Conservation (phyloP, 2,888 invertebrate genomes). For the Coecobrya sp. region DNA sequence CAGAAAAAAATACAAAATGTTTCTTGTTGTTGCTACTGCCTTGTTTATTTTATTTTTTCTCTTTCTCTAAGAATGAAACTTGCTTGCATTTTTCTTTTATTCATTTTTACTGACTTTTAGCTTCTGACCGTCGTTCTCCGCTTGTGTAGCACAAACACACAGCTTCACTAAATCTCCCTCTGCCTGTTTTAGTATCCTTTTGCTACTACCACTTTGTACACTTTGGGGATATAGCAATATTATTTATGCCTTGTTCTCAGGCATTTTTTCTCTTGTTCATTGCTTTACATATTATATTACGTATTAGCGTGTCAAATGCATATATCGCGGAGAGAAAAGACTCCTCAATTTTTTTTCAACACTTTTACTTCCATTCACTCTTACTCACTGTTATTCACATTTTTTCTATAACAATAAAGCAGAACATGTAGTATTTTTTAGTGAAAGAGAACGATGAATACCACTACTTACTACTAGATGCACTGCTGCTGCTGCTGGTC, state of each 20-base stretch:
- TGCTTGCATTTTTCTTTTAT: constrained; percentile 61
- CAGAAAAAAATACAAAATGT: constrained; percentile 10
- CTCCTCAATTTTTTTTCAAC: constrained; percentile 53
- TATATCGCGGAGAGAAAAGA: constrained; percentile 1
- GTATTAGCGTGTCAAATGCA: constrained; percentile 53
- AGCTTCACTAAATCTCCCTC: constrained; percentile 22
- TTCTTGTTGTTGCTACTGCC: constrained; percentile 7
- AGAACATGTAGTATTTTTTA: constrained; percentile 12
- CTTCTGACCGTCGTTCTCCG: neutral
- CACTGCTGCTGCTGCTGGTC: constrained; percentile 29
- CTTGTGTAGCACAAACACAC: constrained; percentile 1
- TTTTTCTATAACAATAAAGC: constrained; percentile 48
- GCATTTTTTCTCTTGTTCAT: constrained; percentile 58
- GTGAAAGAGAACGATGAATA: neutral
- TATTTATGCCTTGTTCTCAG: constrained; percentile 51
- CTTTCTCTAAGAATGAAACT: constrained; percentile 13
- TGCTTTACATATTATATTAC: constrained; percentile 51
- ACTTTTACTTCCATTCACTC: constrained; percentile 43
- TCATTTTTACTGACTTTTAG: constrained; percentile 49
- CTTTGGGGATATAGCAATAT: constrained; percentile 11
- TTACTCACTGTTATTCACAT: constrained; percentile 43
- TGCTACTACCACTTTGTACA: constrained; percentile 51
- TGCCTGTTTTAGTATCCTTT: neutral
- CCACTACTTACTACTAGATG: neutral
- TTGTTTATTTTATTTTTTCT: constrained; percentile 49